Conservation (phyloP, 2,113 vertebrate genomes). For the Tenrec ecaudatus region DNA sequence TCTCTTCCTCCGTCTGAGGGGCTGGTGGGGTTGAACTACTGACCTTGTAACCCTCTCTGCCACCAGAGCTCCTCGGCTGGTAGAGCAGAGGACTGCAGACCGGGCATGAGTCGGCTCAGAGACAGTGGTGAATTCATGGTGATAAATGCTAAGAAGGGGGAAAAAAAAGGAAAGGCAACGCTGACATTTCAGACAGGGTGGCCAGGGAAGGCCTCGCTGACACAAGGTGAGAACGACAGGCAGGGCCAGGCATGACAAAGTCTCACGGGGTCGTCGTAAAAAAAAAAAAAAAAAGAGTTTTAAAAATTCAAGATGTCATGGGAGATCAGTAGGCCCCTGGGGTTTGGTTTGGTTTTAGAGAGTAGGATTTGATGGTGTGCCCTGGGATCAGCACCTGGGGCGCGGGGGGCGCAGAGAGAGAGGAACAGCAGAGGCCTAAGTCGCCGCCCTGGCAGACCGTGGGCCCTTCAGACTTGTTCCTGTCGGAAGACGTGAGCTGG, state of each 20-base stretch:
- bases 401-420: neutral
- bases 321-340: neutral
- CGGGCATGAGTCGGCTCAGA: too few species aligned
- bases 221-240: neutral
- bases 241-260: neutral
- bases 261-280: neutral
- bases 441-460: neutral
- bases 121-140: neutral
- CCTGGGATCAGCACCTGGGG: neutral
- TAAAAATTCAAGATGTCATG: neutral
- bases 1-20: too few species aligned
- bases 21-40: too few species aligned
- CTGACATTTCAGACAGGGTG: neutral
- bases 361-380: neutral
- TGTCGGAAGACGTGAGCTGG: too few species aligned
- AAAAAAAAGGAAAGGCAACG: neutral
- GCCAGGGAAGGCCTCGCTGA: neutral
- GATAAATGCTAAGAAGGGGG: conserved; percentile 3
- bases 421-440: neutral
- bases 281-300: neutral
- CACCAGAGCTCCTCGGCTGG: too few species aligned
- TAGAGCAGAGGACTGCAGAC: too few species aligned
- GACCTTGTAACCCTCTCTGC: too few species aligned
- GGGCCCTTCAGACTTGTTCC: neutral
- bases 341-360: neutral